phyloP scores from a whole-genome alignment of 2,888 invertebrate species.

The Aphodius granarius region DNA sequence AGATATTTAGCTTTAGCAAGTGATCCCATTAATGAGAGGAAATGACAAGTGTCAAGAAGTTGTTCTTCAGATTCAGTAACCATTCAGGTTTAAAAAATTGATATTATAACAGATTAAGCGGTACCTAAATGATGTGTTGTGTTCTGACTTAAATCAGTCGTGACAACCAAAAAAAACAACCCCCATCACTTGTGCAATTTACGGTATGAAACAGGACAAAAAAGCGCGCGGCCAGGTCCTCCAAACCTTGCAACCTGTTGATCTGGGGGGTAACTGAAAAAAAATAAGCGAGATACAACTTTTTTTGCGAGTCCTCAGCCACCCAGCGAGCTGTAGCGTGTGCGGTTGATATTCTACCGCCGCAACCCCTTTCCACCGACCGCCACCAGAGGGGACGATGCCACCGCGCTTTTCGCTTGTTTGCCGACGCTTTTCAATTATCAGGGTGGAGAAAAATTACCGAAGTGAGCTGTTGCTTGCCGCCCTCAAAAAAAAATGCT shows the following conservation, averaged over 20 bases:
- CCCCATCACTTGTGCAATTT: background rate
- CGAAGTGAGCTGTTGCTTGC: background rate
- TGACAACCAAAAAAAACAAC: background rate
- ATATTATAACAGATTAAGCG: background rate
- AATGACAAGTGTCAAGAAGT: background rate
- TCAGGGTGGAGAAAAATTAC: background rate
- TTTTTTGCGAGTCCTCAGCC: slow-evolving; percentile 12
- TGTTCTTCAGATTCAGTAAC: too few relatives aligned
- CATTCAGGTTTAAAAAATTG: too few relatives aligned
- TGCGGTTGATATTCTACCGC: slow-evolving; percentile 39
- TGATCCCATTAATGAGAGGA: background rate
- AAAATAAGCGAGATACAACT: background rate
- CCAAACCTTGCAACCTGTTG: background rate
- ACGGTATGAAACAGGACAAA: background rate
- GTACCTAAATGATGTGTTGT: background rate
- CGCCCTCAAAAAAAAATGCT: background rate
- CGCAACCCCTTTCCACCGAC: slow-evolving; percentile 41
- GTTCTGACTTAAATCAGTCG: background rate
- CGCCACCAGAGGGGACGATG: slow-evolving; percentile 20
- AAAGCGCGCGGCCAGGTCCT: background rate
- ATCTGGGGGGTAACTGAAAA: background rate
- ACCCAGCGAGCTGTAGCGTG: slow-evolving; percentile 33
- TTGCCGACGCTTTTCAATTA: background rate
- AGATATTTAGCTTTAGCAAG: background rate
- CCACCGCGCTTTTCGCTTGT: background rate